A percentile compares a stretch with the other conserved stretches of the same genome.
These are phyloP conservation scores for Cheilosia grossa DNA, from an alignment of 2,888 invertebrate species.

Conservation along the genomic window DNA sequence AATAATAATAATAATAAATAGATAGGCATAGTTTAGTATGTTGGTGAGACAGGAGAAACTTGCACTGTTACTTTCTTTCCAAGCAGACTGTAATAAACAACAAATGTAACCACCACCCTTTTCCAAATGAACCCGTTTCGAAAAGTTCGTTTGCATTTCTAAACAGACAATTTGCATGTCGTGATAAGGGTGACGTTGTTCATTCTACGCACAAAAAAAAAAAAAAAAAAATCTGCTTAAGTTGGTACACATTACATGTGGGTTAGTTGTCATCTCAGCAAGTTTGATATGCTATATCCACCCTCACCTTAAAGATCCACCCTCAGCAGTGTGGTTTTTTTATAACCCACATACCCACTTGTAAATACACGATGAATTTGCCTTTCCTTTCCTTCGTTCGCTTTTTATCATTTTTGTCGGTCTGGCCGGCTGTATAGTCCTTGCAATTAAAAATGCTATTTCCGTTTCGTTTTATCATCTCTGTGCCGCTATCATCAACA, in stretches of 20 bases:
- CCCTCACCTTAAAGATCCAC: conserved; percentile 11
- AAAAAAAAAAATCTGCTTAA: conserved; percentile 25
- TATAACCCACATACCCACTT: conserved; percentile 15
- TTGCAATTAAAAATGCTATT: conserved; percentile 70
- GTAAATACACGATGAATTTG: conserved; percentile 27
- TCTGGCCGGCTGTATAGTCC: conserved; percentile 25
- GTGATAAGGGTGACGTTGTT: conserved; percentile 30
- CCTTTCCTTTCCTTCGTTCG: neutral
- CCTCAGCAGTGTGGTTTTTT: conserved; percentile 18
- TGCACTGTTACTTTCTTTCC: no score
- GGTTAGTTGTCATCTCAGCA: conserved; percentile 40
- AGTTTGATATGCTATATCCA: conserved; percentile 9
- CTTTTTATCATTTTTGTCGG: conserved; percentile 16
- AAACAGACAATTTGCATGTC: conserved; percentile 12
- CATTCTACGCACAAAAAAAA: conserved; percentile 4
- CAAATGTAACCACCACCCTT: neutral
- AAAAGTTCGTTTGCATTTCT: no score
- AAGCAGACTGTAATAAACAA: no score
- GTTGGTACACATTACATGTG: conserved; percentile 28
- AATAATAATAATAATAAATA: no score
- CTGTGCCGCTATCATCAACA: conserved; percentile 43
- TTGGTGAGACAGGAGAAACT: no score
- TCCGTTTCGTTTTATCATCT: conserved; percentile 67
- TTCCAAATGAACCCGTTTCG: neutral
- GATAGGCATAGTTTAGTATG: no score